phyloP scores from a whole-genome alignment of 92 coral and sea anemone genomes.

The Pocillopora meandrina region DNA sequence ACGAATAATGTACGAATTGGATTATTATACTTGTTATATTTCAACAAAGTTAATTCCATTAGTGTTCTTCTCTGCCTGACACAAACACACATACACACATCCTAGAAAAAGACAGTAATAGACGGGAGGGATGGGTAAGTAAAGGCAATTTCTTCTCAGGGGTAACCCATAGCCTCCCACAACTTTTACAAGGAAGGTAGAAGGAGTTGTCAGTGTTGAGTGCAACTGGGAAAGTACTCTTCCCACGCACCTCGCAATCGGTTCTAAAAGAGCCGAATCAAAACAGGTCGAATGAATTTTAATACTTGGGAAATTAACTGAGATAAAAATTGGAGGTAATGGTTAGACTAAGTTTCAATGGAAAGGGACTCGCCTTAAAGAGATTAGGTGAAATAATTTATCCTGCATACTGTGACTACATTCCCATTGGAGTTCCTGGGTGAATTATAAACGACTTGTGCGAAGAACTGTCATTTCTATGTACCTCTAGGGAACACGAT shows the following conservation, averaged over 20 bases:
- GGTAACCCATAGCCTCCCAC: no score
- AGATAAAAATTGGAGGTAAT: no score
- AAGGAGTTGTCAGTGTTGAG: background rate
- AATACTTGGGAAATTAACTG: no score
- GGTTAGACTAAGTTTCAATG: no score
- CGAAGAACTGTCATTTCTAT: background rate
- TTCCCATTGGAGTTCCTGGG: no score
- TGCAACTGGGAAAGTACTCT: background rate
- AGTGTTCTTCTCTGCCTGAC: background rate
- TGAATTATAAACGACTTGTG: background rate
- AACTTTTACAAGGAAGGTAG: background rate
- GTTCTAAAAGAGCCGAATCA: no score
- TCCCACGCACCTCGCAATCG: background rate
- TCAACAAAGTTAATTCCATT: slow-evolving; percentile 20
- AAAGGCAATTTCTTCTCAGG: background rate
- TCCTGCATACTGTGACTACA: no score
- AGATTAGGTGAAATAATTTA: no score
- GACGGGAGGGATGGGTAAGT: background rate
- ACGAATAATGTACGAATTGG: slow-evolving; percentile 34
- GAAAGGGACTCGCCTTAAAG: no score
- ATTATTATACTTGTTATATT: background rate
- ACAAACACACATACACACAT: background rate
- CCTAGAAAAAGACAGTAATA: background rate
- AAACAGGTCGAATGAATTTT: no score
- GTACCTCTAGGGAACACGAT: background rate